phyloP scores from a whole-genome alignment of 2,797 vertebrate species.

The Enteromius argenteus region DNA sequence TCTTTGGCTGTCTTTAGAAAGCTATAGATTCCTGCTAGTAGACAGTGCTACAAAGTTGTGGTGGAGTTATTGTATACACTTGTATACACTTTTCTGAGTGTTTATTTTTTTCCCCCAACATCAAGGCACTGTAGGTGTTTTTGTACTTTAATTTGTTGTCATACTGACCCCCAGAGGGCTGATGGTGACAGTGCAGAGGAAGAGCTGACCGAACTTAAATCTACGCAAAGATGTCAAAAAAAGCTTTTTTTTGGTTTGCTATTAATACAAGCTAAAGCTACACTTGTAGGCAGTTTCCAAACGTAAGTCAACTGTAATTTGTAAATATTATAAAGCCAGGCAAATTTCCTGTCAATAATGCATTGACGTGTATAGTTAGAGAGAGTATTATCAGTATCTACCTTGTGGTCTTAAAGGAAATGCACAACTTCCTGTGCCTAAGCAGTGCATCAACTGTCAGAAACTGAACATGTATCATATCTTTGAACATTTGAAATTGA shows the following conservation, averaged over 20 bases:
- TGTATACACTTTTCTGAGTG: not conserved
- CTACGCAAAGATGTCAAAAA: not conserved
- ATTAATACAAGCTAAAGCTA: not conserved
- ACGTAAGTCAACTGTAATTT: not conserved
- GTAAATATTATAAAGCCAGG: not conserved
- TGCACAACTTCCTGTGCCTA: conserved; percentile 19
- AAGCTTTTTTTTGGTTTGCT: not conserved
- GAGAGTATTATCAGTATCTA: not conserved
- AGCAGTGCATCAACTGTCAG: conserved; percentile 4
- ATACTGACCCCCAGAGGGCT: not conserved
- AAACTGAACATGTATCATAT: not conserved
- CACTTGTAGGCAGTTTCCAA: not conserved
- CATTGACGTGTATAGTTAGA: not conserved
- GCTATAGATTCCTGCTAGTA: not conserved
- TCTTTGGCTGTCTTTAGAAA: not conserved
- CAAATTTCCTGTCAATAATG: not conserved
- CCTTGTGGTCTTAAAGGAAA: conserved; percentile 12
- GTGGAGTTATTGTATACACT: not conserved
- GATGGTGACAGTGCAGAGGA: not conserved
- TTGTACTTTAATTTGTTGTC: not conserved
- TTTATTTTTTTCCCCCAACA: not conserved
- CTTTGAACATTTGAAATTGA: not conserved
- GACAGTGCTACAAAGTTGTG: not conserved
- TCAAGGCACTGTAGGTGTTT: not conserved
- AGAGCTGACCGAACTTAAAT: not conserved